Evolutionary conservation across 2,113 vertebrate genomes (phyloP), one percentile per base, ranked within the genome.

Genomic region (Sapayoa aenigma): DNA sequence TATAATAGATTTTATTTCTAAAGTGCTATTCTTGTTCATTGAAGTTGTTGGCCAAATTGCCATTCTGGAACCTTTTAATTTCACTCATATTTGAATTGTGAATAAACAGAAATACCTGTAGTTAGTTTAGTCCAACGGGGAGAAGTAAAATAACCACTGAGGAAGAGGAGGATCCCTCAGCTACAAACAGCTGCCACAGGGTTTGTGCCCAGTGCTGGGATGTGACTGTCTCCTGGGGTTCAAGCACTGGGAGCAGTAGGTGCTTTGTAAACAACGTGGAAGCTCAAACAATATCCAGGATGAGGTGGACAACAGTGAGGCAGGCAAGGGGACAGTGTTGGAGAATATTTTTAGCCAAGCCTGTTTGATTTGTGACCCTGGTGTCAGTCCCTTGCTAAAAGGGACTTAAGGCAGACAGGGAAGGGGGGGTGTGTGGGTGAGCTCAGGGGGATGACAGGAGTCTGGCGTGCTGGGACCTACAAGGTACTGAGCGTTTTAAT

Each of bases 321-420:
- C 44, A 65, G 35, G 15, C 12, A 41, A 76, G 62, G 62, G 75
- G 42, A 30, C 35, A 18, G 15, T 25, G 14, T 12, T 5, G 21
- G 79, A 59, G 46, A 60, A 27, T 44, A 72, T 86, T 96, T 96
- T 96, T 88, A 77, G 47, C 41, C 79, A 58, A 53, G 46, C 46
- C 37, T 75, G 35, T 85, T 79, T 88, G 92, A 73, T 58, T 73
- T 11, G 14, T 66, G 88, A 66, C 72, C 31, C n/a, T 73, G 53
- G 49, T 68, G 78, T 18, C 49, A 66, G 31, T 12, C 50, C 60
- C 8, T 35, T 77, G 55, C 56, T 69, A 19, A 67, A 84, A 84
- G 74, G 17, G 28, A 25, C 58, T 79, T 62, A 14, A 30, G 16
- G 47, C 23, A 58, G 75, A 1, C n/a, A 44, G 68, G 46, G 42